Base-by-base conservation (phyloP, 2,888 invertebrate species). In the Tuberolachnus salignus region DNA sequence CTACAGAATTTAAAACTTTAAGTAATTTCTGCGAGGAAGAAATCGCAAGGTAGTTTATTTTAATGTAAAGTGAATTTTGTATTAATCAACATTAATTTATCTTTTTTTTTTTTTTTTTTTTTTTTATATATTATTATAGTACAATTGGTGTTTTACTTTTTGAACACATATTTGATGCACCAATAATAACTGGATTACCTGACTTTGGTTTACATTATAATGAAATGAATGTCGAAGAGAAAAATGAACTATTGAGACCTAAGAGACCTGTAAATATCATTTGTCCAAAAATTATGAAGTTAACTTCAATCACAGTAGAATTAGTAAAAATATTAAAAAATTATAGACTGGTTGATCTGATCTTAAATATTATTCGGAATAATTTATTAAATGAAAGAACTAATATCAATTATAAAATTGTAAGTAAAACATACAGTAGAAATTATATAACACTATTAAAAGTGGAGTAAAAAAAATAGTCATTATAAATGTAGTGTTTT, bases 1-100 rank as follows among this genome's bases (percentile, higher is more conserved):
- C 75, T 16, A 78, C 67, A 59, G 67, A 78, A 16, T 78, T 78
- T 13, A 67, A 34, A 59, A 67, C 49, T 49, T 49, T 78, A 78
- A 66, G 75, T 34, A 49, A 67, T 67, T 59, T 78, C 34, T 3
- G 16, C 0, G 75, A 78, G 9, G 75, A 67, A 67, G 75, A 78
- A 57, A 78, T 78, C 16, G 67, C 75, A 16, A 4, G 21, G 75
- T 78, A 78, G 34, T 42, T 49, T 49, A 59, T 42, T 49, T 49
- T 14, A 26, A 14, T 49, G 10, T 14, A 23, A 10, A 59, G 19
- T 55, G 1, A 1, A 55, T 55, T 55, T 34, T 34, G 3, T 34
- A 34, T 34, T 4, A 34, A 6, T 34, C 3, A 9, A 21, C 34
- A 51, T 63, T 16, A 34, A 73, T 63, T 1, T 51, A 10, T 34